Evolutionary conservation across 2,113 vertebrate species (phyloP), one percentile per base, ranked within the genome.

Genomic region (Apaloderma vittatum): DNA sequence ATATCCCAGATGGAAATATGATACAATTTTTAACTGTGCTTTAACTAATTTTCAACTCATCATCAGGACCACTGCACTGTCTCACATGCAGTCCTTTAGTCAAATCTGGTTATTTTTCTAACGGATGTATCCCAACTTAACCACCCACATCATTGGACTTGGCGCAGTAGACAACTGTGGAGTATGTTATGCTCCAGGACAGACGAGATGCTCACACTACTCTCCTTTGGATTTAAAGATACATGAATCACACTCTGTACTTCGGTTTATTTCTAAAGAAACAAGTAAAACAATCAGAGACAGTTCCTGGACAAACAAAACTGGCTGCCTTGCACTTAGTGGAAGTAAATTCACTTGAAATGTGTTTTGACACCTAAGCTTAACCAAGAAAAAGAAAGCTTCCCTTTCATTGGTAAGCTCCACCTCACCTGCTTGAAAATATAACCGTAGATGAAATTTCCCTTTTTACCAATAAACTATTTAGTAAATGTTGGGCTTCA

Each of bases 381-480:
- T 74, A 90, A 52, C 21, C 13, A n/a, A 58, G 22, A 71, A 36
- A 91, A 96, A 96, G 86, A 96, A 97, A 97, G 81, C 45, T 94
- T 93, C 46, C 57, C 81, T 97, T 97, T 97, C 70, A 88, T 8
- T 18, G 29, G 62, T 37, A 86, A 51, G 30, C 49, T 93, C 51
- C 65, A 57, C 76, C 52, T 89, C 66, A 72, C 74, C 43, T 63
- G 48, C 46, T 58, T 58, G 51, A 67, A 92, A 85, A 55, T 86
- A 55, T 57, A 43, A 49, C 32, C 74, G 34, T 37, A 89, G 78
- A 96, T 81, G 88, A 88, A 90, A 32, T 68, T 93, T 94, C 62
- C 57, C 36, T 61, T 94, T 94, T 71, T 34, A 92, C 97, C 94
- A 96, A 96, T 92, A 54, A 68, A 57, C 92, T 95, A 88, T 96